Evolutionary conservation across 1,140 invertebrate species (phyloP).

Genomic region (Sarcophaga bullata): DNA sequence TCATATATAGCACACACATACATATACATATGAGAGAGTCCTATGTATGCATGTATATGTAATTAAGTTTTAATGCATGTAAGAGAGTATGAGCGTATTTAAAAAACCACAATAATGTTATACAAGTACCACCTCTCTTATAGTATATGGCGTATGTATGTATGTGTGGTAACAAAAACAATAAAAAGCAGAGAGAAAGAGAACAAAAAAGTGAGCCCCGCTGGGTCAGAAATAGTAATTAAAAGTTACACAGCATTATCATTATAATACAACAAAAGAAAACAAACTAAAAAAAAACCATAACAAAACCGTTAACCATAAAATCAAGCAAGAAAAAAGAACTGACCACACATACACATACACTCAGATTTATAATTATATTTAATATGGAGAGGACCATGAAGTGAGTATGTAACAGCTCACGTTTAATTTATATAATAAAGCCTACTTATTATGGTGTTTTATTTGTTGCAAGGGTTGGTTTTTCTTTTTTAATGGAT

Average conservation of each 20-base stretch:
- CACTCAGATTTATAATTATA: constrained; percentile 25
- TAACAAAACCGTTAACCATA: background rate
- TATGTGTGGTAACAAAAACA: too few species aligned
- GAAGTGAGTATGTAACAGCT: background rate
- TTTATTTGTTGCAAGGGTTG: background rate
- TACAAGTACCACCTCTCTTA: constrained; percentile 18
- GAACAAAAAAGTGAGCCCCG: background rate
- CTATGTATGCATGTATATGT: background rate
- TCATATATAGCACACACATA: background rate
- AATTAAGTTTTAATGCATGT: background rate
- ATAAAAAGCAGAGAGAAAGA: background rate
- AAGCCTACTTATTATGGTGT: constrained; percentile 26
- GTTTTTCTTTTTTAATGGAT: too few species aligned
- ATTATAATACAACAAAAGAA: background rate
- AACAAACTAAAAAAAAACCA: background rate
- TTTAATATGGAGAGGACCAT: background rate
- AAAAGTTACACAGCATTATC: constrained; percentile 24
- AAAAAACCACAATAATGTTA: constrained; percentile 24
- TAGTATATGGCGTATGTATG: too few species aligned
- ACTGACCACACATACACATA: background rate
- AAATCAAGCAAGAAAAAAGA: background rate
- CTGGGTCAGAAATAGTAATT: constrained; percentile 33
- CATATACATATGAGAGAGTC: background rate
- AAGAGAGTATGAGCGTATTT: constrained; percentile 2
- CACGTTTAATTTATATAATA: constrained; percentile 27